Base-by-base conservation (phyloP, 1,140 invertebrate species). In the Micrasema minimum region DNA sequence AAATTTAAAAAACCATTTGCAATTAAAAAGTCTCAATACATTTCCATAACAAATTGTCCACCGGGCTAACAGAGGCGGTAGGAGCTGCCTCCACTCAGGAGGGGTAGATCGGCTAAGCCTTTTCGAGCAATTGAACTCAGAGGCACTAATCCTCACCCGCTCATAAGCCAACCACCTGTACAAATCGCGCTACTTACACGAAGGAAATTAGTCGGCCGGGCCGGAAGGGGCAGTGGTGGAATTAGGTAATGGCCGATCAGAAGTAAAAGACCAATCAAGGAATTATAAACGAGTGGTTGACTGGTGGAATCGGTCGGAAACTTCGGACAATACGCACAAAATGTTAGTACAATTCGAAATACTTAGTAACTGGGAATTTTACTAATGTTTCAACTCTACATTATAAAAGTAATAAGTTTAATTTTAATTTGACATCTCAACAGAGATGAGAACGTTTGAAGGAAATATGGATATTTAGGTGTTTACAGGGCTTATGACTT, bases 111-210 rank as follows among this genome's bases (percentile, higher is more conserved):
- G 64, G 64, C 46, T 71, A 26, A 74, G 48, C 65, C 72, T 45
- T 74, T 74, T 71, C 72, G 69, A 69, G 69, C 72, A 74, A 74
- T 74, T 74, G 72, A 71, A 74, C 72, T 74, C 64, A 71, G 69
- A 71, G 64, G 65, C 69, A 67, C 65, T 74, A 74, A 74, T 74
- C 72, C 72, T 74, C 46, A 62, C 59, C 38, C 68, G 72, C 69
- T 71, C 66, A 68, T 68, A 64, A 61, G 51, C 72, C 72, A 64
- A 65, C 68, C 66, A 74, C 68, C 72, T 74, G 59, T 62, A 46
- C 38, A 26, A 35, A 26, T 37, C 14, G 55, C 9, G 20, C 31
- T 11, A 14, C n/a, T 46, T 66, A 62, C 48, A 46, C 31, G 12
- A 35, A 26, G 62, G 35, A 45, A 45, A 45, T 26, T 45, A 64